These are phyloP conservation scores for Stichodactyla helianthus DNA, from an alignment of 64 coral and sea anemone genomes.

Conservation along the genomic window DNA sequence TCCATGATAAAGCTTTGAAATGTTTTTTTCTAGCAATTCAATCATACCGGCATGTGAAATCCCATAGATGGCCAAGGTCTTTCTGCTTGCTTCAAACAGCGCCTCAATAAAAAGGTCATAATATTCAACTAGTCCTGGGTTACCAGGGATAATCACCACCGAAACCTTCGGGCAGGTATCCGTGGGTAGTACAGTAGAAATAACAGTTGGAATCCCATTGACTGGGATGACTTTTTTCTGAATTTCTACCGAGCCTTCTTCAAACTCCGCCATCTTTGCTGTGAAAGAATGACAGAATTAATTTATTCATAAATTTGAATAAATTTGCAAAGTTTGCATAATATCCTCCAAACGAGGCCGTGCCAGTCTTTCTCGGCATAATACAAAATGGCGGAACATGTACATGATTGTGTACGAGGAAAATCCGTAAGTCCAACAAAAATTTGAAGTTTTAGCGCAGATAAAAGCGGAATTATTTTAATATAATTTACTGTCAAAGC, in stretches of 20 bases:
- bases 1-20: too few relatives aligned
- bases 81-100: conserved; percentile 47
- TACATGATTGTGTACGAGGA: neutral
- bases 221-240: conserved; percentile 50
- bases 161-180: conserved; percentile 19
- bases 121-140: conserved; percentile 90
- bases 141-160: conserved; percentile 88
- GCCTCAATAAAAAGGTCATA: conserved; percentile 75
- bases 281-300: neutral
- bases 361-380: neutral
- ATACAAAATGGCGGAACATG: neutral
- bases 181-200: conserved; percentile 58
- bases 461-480: neutral
- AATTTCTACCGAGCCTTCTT: neutral
- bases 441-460: too few relatives aligned
- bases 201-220: conserved; percentile 62
- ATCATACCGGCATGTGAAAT: conserved; percentile 89
- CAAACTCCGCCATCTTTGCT: conserved; percentile 25
- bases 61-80: conserved; percentile 57
- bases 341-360: neutral
- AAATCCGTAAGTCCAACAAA: neutral
- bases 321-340: neutral
- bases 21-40: too few relatives aligned
- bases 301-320: neutral
- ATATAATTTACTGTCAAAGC: neutral